Base-by-base conservation (phyloP, 1,140 invertebrate species). In the Megathymus violae region DNA sequence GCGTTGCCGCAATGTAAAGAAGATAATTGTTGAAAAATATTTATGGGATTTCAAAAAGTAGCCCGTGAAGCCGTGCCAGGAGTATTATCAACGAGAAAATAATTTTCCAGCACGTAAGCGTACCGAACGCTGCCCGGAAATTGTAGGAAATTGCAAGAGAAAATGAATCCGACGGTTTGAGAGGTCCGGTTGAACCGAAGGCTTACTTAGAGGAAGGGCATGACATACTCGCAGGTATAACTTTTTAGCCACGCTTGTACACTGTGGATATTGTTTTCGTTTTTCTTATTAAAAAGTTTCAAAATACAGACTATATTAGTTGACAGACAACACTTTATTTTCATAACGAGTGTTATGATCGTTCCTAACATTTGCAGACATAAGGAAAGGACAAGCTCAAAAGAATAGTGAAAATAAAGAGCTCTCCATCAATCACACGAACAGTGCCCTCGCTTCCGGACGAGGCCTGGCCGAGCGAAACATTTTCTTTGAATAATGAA, bases 401-500 rank as follows among this genome's bases (percentile, higher is more conserved):
- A 80, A 77, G 71, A 80, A 81, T 73, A 74, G 74, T 78, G 79
- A 86, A 82, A 81, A 79, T 80, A 84, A 87, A 83, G 84, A 78
- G 81, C 71, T 85, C 71, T 76, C 78, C 84, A 91, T 91, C 86
- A 91, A 91, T 91, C 86, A 89, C 83, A 78, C 64, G 80, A 85
- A 84, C 81, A 84, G 85, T 88, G 78, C 78, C 75, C 76, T 72
- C 66, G 81, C 76, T 88, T 89, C 84, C 88, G 85, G 80, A 74
- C 76, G 78, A 72, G 73, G 81, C 64, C 71, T 80, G 79, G 85
- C 76, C 74, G 82, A 78, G 85, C 88, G 85, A 85, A 91, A 91
- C 85, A 89, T 89, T 89, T 56, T 89, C 86, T 91, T 91, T 91
- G 88, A 91, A 91, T 91, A 91, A 91, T 91, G 86, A 91, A 91